Percentiles rank a stretch among this genome's conserved stretches.
phyloP scores from a whole-genome alignment of 2,797 vertebrate species.

The Lateolabrax maculatus region DNA sequence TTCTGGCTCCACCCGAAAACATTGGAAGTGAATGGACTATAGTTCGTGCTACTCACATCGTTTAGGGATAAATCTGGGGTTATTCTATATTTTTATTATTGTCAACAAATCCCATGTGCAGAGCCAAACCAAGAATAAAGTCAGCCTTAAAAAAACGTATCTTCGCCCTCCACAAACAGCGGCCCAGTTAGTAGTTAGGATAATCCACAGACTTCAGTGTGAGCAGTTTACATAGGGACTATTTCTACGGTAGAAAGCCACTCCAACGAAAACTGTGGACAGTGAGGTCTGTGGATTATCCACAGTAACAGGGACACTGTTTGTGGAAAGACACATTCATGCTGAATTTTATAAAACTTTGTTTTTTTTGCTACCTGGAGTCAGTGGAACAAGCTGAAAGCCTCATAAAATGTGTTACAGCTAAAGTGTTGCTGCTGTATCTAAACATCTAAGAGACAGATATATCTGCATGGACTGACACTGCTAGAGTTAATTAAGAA shows the following conservation, averaged over 20 bases:
- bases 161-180: neutral
- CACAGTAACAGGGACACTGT: neutral
- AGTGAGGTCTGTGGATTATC: conserved; percentile 22
- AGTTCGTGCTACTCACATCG: too few relatives aligned
- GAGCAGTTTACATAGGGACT: neutral
- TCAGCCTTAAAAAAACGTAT: too few relatives aligned
- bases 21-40: neutral
- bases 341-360: neutral
- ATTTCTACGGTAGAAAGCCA: neutral
- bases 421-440: too few relatives aligned
- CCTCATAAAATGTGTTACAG: neutral
- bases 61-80: neutral
- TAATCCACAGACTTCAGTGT: conserved; percentile 5
- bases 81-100: neutral
- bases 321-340: conserved; percentile 24
- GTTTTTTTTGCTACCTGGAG: neutral
- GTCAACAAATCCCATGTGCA: too few relatives aligned
- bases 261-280: conserved; percentile 38
- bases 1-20: neutral
- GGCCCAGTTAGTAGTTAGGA: neutral
- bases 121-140: too few relatives aligned
- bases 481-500: neutral
- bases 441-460: too few relatives aligned
- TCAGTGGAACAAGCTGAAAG: neutral
- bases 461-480: neutral